phyloP scores from a whole-genome alignment of 2,797 vertebrate genomes.

The Rhinichthys osculus region DNA sequence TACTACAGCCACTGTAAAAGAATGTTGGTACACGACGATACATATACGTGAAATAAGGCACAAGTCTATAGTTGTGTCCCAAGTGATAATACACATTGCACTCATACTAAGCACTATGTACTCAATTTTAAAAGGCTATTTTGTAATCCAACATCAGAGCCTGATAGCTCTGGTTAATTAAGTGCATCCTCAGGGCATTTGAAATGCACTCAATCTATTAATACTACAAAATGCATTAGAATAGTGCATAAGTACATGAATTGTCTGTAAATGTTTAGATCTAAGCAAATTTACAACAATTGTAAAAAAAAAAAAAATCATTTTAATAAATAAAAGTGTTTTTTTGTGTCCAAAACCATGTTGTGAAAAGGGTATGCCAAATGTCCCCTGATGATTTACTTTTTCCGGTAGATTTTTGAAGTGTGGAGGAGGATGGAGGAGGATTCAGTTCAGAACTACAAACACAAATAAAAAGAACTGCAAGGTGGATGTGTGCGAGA shows the following conservation, averaged over 20 bases:
- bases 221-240: neutral
- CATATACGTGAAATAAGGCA: neutral
- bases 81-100: neutral
- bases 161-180: too few species aligned
- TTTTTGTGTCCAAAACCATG: too few species aligned
- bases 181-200: neutral
- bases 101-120: neutral
- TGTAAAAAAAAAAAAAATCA: too few species aligned
- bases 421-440: too few species aligned
- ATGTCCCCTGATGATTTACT: neutral
- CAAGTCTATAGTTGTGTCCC: neutral
- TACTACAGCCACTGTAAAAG: constrained; percentile 49
- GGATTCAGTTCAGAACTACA: neutral
- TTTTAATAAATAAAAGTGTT: too few species aligned
- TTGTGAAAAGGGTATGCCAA: too few species aligned
- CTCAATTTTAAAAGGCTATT: neutral
- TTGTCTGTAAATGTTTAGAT: neutral
- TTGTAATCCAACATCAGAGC: neutral
- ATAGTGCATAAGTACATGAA: neutral
- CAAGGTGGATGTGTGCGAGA: neutral
- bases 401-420: neutral
- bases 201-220: neutral
- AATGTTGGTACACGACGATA: neutral
- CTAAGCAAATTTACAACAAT: neutral
- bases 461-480: too few species aligned